Evolutionary conservation across 2,113 vertebrate species (phyloP).

Genomic region (Xenopus tropicalis): DNA sequence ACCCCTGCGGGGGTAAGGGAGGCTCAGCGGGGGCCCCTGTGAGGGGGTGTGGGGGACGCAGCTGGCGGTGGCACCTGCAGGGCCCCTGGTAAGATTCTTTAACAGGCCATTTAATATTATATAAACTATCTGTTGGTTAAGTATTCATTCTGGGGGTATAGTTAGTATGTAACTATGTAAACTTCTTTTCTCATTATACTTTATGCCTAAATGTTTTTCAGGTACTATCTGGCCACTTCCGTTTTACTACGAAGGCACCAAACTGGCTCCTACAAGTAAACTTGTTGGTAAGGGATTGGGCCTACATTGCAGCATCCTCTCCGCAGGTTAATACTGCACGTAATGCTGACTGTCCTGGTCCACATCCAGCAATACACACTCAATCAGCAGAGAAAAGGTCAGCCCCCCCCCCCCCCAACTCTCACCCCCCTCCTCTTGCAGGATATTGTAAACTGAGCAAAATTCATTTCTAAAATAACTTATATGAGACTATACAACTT

Average conservation of each 20-base stretch:
- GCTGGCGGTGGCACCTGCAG: no score
- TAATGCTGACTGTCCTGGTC: slow-evolving; percentile 19
- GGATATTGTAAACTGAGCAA: background rate
- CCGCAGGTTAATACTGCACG: slow-evolving; percentile 23
- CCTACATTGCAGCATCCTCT: background rate
- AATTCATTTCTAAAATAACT: background rate
- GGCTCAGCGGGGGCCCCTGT: no score
- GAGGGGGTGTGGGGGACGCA: no score
- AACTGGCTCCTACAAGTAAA: slow-evolving; percentile 10
- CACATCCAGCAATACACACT: slow-evolving; percentile 16
- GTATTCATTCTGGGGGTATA: no score
- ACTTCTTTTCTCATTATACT: no score
- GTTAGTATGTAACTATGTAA: no score
- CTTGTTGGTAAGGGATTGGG: slow-evolving; percentile 11
- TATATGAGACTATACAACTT: background rate
- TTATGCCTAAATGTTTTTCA: no score
- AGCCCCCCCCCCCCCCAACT: background rate
- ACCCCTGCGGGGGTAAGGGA: no score
- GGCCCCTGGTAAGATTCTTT: no score
- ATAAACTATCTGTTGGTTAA: no score
- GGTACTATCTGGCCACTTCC: no score
- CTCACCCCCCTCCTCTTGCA: background rate
- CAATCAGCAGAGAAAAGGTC: slow-evolving; percentile 35
- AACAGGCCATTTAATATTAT: no score
- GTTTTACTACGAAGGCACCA: background rate